phyloP scores from a whole-genome alignment of 2,113 vertebrate genomes.

The Coracopsis vasa region DNA sequence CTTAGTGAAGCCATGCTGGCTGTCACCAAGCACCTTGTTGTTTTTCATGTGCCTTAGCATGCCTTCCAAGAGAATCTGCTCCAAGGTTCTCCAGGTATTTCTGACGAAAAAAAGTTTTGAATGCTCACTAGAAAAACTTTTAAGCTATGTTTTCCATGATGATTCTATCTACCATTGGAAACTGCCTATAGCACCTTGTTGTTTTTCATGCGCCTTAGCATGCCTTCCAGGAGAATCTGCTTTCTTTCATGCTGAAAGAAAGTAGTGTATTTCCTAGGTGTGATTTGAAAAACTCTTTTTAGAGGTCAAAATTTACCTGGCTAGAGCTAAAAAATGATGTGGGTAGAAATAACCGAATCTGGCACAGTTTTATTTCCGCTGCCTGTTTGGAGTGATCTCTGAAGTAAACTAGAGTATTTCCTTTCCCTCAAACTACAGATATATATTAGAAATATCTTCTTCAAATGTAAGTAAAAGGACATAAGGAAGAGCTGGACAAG shows the following conservation, averaged over 20 bases:
- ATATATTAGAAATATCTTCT: background rate
- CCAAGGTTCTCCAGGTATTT: no score
- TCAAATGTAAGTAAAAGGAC: background rate
- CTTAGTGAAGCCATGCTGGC: no score
- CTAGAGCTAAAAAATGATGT: background rate
- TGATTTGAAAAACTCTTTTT: background rate
- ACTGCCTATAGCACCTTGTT: no score
- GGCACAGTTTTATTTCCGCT: background rate
- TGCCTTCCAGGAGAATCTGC: no score
- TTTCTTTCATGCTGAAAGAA: background rate
- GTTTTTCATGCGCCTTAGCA: no score
- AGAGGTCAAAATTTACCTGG: background rate
- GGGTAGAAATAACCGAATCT: background rate
- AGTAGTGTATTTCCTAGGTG: background rate
- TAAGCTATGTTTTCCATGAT: no score
- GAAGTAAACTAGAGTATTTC: background rate
- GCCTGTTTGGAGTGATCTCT: background rate
- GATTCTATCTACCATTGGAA: no score
- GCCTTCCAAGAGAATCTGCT: no score
- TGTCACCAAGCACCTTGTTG: no score
- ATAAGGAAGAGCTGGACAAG: background rate
- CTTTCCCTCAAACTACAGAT: rapidly evolving
- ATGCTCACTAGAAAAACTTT: no score
- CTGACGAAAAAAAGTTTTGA: no score
- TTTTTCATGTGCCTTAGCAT: no score